Conservation (phyloP, 1,140 invertebrate genomes). For the Caenorhabditis tropicalis region DNA sequence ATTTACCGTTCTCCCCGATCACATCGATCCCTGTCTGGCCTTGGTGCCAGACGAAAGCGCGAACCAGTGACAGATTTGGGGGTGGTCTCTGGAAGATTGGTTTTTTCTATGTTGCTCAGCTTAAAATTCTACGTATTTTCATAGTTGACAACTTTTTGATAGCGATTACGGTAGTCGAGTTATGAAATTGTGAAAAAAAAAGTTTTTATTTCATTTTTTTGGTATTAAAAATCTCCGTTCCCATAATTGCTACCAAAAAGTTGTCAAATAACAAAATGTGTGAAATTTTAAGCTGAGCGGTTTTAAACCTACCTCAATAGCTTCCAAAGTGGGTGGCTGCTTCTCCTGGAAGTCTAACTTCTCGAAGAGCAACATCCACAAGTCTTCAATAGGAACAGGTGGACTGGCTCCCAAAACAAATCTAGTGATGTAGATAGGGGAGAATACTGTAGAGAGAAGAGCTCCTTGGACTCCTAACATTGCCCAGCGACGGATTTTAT, state of each 20-base stretch:
- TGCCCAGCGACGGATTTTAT: background rate
- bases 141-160: too few species aligned
- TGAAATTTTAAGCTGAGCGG: too few species aligned
- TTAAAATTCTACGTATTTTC: too few species aligned
- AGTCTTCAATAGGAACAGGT: background rate
- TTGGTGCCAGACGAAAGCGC: background rate
- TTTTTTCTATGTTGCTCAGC: too few species aligned
- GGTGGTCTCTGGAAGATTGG: background rate
- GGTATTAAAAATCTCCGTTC: too few species aligned
- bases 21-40: background rate
- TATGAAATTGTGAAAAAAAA: too few species aligned
- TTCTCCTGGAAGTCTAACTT: background rate
- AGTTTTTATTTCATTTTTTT: too few species aligned
- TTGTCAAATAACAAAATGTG: too few species aligned
- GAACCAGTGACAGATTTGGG: background rate
- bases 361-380: background rate
- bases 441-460: background rate
- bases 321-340: background rate
- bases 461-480: slow-evolving; percentile 6
- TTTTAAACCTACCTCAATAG: too few species aligned
- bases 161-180: too few species aligned
- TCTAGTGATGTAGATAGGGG: background rate
- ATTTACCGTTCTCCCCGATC: background rate
- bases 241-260: too few species aligned
- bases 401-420: background rate